Base-by-base conservation (phyloP, 2,113 vertebrate species). In the Chamaetylas fuelleborni region DNA sequence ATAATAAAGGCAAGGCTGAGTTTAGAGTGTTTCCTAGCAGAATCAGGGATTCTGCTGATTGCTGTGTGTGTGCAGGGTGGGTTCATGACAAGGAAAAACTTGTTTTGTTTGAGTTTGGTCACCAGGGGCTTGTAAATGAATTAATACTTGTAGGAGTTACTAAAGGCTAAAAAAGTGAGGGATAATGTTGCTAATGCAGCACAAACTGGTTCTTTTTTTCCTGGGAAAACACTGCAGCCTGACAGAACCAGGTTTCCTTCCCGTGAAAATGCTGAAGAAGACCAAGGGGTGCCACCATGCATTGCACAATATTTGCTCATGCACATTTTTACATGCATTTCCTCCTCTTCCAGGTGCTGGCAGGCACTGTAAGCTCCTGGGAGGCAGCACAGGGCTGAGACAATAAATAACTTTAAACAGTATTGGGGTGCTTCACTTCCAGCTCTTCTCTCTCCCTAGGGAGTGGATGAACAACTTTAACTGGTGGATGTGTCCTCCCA, bases 51-150 rank as follows among this genome's bases (percentile, higher is more conserved):
- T 90, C 79, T 36, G 20, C n/a, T 83, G 12, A 0, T 47, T 29
- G 43, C 29, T 0, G 0, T 12, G 25, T 19, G 4, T 1, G 0
- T 4, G 17, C 22, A 14, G 48, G 45, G n/a, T 26, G 56, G 33
- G 20, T 53, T 85, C 24, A 14, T 19, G 67, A 6, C n/a, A 31
- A 29, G 14, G 53, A 8, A 73, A 62, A 64, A 16, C 22, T 42
- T 29, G 45, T 53, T 80, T 62, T 7, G 23, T 34, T 81, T 26
- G 22, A 25, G 29, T 93, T 61, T 69, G 56, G 42, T 66, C 78
- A 64, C 65, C 31, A 40, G 38, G 60, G 53, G 24, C 29, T 90
- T 56, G 50, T 43, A 61, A 64, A 84, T 87, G 56, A 67, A 9
- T 42, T 86, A 62, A 53, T 53, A 20, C 25, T 76, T 48, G 45